Conservation (phyloP, 1,140 invertebrate genomes). For the Drosophila dunni region DNA sequence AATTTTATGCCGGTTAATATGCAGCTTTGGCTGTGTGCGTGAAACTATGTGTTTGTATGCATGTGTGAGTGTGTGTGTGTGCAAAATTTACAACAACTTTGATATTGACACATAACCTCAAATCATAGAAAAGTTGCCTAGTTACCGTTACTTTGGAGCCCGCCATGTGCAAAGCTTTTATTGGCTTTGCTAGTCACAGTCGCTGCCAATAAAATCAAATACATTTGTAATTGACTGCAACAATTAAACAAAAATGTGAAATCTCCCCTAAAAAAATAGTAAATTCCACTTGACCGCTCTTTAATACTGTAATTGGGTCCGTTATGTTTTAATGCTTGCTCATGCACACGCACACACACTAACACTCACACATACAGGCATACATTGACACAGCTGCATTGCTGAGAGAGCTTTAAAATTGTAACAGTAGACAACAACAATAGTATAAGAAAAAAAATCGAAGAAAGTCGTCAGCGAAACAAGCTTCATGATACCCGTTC, state of each 20-base stretch:
- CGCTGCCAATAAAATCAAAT: slow-evolving; percentile 7
- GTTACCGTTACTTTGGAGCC: slow-evolving; percentile 59
- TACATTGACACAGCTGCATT: slow-evolving; percentile 59
- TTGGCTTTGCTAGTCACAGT: slow-evolving; percentile 1
- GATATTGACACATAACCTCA: slow-evolving; percentile 65
- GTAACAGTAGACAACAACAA: slow-evolving; percentile 66
- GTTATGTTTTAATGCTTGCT: slow-evolving; percentile 77
- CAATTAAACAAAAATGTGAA: slow-evolving; percentile 57
- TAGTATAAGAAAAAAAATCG: slow-evolving; percentile 61
- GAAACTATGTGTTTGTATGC: neutral
- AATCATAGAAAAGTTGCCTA: slow-evolving; percentile 38
- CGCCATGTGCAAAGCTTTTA: slow-evolving; percentile 28
- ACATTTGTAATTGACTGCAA: slow-evolving; percentile 25
- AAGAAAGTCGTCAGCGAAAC: slow-evolving; percentile 76
- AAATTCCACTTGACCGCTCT: slow-evolving; percentile 64
- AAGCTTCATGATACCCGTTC: slow-evolving; percentile 63
- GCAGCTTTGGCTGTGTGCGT: slow-evolving; percentile 8
- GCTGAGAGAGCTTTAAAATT: slow-evolving; percentile 70
- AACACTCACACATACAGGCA: slow-evolving; percentile 21
- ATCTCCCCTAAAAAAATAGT: slow-evolving; percentile 45
- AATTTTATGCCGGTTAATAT: slow-evolving; percentile 31
- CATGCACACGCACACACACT: slow-evolving; percentile 51
- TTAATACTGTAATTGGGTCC: slow-evolving; percentile 76
- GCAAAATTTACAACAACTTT: slow-evolving; percentile 50
- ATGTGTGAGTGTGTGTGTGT: slow-evolving; percentile 20